These are phyloP conservation scores for Procambarus clarkii DNA, from an alignment of 1,140 invertebrate species.

Conservation along the genomic window DNA sequence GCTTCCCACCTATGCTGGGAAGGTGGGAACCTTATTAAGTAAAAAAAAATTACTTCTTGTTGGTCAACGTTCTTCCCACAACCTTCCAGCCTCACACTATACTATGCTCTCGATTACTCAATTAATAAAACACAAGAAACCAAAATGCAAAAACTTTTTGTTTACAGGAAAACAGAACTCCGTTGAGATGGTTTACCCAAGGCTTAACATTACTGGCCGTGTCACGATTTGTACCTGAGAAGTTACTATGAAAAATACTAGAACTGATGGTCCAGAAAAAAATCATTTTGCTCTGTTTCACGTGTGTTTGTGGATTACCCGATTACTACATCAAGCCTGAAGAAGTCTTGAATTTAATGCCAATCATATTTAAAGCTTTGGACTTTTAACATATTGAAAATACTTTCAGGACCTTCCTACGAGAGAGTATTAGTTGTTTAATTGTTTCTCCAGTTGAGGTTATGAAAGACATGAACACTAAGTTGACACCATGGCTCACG, in stretches of 20 bases:
- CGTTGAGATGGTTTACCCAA: neutral
- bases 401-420: neutral
- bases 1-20: neutral
- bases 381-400: neutral
- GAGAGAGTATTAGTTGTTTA: slow-evolving; percentile 54
- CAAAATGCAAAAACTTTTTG: neutral
- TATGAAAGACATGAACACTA: slow-evolving; percentile 45
- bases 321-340: neutral
- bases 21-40: neutral
- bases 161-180: neutral
- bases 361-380: slow-evolving; percentile 55
- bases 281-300: neutral
- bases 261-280: slow-evolving; percentile 28
- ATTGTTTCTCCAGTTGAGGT: slow-evolving; percentile 52
- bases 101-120: too few species aligned
- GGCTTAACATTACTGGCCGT: neutral
- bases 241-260: slow-evolving; percentile 49
- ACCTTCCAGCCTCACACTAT: too few species aligned
- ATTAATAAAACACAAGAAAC: neutral
- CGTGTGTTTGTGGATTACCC: neutral
- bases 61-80: too few species aligned
- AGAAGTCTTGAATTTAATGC: slow-evolving; percentile 34
- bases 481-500: neutral
- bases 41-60: too few species aligned
- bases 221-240: slow-evolving; percentile 59